A percentile compares a stretch with the other conserved stretches of the same genome.
Evolutionary conservation across 2,113 vertebrate species (phyloP).

Genomic region (Xenopus borealis): DNA sequence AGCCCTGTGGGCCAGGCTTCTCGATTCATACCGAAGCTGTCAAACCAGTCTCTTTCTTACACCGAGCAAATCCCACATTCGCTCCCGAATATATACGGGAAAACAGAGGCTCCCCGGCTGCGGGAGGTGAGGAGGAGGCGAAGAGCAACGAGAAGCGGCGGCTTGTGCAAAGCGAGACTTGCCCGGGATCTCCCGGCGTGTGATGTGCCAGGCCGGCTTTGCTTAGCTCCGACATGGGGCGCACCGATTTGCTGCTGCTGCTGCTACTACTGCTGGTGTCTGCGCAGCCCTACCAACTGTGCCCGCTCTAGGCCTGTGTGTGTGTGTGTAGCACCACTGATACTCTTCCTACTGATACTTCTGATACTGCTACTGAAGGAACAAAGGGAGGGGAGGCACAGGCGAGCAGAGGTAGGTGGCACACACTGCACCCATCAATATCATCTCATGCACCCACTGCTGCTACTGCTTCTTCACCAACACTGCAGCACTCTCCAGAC

Average conservation of each 20-base stretch:
- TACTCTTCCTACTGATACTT: neutral
- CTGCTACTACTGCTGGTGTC: slow-evolving; percentile 24
- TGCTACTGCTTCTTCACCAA: neutral
- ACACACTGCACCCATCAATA: neutral
- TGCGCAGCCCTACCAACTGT: neutral
- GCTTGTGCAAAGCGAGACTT: slow-evolving; percentile 5
- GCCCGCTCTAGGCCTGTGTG: slow-evolving; percentile 22
- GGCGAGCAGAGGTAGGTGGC: slow-evolving; percentile 20
- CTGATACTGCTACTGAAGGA: neutral
- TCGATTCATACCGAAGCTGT: slow-evolving; percentile 45
- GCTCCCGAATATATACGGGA: neutral
- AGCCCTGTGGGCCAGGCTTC: slow-evolving; percentile 40
- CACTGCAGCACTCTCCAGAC: neutral
- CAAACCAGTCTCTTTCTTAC: slow-evolving; percentile 29
- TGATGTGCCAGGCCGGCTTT: slow-evolving; percentile 3
- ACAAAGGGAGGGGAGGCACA: neutral
- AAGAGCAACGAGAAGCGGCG: neutral
- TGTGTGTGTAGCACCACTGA: neutral
- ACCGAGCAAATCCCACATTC: slow-evolving; percentile 20
- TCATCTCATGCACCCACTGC: neutral
- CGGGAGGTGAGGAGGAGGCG: neutral
- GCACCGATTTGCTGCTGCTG: slow-evolving; percentile 23
- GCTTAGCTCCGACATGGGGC: slow-evolving; percentile 20
- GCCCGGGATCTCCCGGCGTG: neutral
- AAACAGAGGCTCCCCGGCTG: neutral